Base-by-base conservation (phyloP, 2,797 vertebrate species). In the Chelmon rostratus region DNA sequence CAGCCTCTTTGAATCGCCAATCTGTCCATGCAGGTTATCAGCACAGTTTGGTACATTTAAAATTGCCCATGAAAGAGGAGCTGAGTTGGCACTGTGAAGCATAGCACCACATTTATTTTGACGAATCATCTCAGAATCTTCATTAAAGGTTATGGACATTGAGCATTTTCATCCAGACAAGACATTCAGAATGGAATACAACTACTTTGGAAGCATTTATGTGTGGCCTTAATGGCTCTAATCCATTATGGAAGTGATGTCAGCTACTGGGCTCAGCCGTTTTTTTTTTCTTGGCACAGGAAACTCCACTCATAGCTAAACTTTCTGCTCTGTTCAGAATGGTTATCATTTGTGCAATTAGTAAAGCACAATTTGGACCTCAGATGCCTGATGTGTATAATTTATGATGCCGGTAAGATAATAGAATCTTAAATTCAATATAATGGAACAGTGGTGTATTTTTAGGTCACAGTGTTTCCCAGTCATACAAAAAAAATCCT, bases 211-310 rank as follows among this genome's bases (percentile, higher is more conserved):
- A 78, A 63, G 53, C 62, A 71, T 82, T 74, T 85, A 13, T 52
- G 42, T 83, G 68, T 78, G 67, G 56, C 64, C 56, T 4, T 81
- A 79, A 79, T 78, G 59, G 74, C 69, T 66, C 25, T 77, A 78
- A 79, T 92, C 77, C 76, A 78, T 89, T 77, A 83, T 81, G 73
- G 67, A 82, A 71, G 80, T 64, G 49, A 61, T 79, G 76, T 78
- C 77, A 77, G 67, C 65, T 47, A 46, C 47, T 76, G 28, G 61
- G 73, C 78, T 70, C 61, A 61, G 69, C 50, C 64, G 50, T 42
- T 79, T 61, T 42, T 79, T 61, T 71, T 84, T 81, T 82, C 78
- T 83, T 89, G 82, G 80, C 81, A 74, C 58, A 31, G 64, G 35
- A 78, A 75, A 65, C 74, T 68, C 64, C 46, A 69, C 67, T 77